These are phyloP conservation scores for Melanostoma mellinum DNA, from an alignment of 2,888 invertebrate species.

Conservation along the genomic window DNA sequence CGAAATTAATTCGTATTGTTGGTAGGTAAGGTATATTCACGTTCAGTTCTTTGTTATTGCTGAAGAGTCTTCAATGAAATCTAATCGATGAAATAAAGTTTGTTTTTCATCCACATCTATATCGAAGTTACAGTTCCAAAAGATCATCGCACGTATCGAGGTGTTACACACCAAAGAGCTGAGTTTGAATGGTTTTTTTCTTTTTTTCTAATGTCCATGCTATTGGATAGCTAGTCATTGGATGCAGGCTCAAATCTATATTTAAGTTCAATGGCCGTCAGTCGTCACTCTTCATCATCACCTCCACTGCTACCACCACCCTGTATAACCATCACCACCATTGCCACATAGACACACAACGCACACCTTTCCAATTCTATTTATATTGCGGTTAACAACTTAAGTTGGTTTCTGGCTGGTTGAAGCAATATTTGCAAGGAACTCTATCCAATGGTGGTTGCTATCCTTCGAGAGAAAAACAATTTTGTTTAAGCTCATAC, in stretches of 20 bases:
- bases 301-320: no score
- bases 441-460: conserved; percentile 8
- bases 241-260: no score
- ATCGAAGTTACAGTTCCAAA: conserved; percentile 5
- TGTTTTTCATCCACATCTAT: conserved; percentile 3
- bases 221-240: no score
- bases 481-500: not conserved
- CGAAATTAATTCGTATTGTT: conserved; percentile 5
- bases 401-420: not conserved
- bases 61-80: conserved; percentile 55
- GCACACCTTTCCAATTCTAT: conserved; percentile 29
- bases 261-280: no score
- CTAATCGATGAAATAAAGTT: conserved; percentile 60
- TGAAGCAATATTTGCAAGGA: conserved; percentile 19
- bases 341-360: conserved; percentile 1
- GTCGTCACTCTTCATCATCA: no score
- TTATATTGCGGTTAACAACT: conserved; percentile 28
- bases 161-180: no score
- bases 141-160: no score
- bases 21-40: not conserved
- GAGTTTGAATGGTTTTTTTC: no score
- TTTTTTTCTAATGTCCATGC: no score
- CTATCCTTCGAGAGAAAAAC: not conserved
- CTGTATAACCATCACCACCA: conserved; percentile 5
- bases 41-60: conserved; percentile 22